Percentiles rank a stretch among this genome's conserved stretches.
Conservation (phyloP, 2,797 vertebrate genomes). For the Clarias platycephalus region DNA sequence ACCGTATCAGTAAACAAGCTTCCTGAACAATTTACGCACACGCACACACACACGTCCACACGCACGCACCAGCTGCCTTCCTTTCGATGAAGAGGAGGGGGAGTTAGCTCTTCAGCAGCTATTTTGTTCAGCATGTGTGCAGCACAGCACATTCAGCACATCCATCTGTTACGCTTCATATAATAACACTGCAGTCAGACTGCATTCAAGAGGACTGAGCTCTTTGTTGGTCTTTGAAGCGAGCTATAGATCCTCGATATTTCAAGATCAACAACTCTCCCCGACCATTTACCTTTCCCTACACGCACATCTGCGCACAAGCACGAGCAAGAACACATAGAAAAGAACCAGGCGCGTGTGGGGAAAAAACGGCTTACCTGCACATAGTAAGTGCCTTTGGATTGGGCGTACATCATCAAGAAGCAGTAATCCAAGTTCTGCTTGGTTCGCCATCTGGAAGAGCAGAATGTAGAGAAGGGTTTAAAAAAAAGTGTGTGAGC, state of each 20-base stretch:
- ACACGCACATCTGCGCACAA: background rate
- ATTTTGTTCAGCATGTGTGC: conserved; percentile 9
- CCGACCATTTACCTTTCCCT: background rate
- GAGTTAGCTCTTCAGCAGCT: conserved; percentile 6
- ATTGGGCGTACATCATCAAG: conserved; percentile 98
- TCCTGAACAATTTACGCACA: background rate
- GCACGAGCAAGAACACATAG: background rate
- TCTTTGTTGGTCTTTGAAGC: background rate
- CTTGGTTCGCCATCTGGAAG: conserved; percentile 91
- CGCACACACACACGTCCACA: background rate
- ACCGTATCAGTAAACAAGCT: conserved; percentile 2
- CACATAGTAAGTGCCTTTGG: conserved; percentile 96
- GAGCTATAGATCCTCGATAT: background rate
- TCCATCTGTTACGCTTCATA: conserved; percentile 14
- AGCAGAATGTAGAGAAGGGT: background rate
- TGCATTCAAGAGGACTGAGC: background rate
- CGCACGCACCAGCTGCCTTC: conserved; percentile 14
- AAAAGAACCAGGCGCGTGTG: background rate
- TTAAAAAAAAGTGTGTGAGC: background rate
- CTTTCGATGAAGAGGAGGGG: background rate
- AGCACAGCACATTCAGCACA: conserved; percentile 3
- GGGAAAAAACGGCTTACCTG: conserved; percentile 78
- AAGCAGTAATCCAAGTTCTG: conserved; percentile 98
- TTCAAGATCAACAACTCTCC: background rate
- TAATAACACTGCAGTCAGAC: conserved; percentile 23